Percentiles rank a stretch among this genome's conserved stretches.
phyloP scores from a whole-genome alignment of 2,797 vertebrate species.

The Smutsia gigantea region DNA sequence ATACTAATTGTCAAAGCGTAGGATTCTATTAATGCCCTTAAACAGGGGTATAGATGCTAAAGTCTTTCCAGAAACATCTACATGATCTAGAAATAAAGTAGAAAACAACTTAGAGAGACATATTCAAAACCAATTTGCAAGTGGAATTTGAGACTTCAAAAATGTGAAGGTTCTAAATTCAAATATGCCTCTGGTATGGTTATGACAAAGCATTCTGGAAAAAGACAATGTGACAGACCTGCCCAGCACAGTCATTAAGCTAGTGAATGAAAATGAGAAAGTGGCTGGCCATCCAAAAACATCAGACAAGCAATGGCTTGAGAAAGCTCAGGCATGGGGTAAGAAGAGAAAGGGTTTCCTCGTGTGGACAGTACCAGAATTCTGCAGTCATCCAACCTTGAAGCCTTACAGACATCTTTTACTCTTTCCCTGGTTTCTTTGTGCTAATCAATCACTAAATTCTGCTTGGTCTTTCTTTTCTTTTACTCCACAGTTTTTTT shows the following conservation, averaged over 20 bases:
- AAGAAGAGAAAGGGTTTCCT: background rate
- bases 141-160: background rate
- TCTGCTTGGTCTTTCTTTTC: constrained; percentile 45
- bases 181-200: background rate
- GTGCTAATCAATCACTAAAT: constrained; percentile 40
- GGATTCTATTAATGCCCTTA: background rate
- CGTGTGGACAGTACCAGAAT: background rate
- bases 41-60: background rate
- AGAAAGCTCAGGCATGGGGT: background rate
- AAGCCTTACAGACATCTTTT: background rate
- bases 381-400: background rate
- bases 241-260: background rate
- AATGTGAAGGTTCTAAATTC: background rate
- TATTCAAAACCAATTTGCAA: background rate
- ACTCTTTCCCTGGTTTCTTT: background rate
- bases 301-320: background rate
- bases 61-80: background rate
- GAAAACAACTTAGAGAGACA: background rate
- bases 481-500: constrained; percentile 15
- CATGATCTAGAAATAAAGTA: constrained; percentile 8
- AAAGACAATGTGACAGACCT: background rate
- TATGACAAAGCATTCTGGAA: constrained; percentile 31
- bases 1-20: background rate
- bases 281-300: background rate
- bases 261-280: background rate